Conservation (phyloP, 1,140 invertebrate genomes). For the Drosophila jambulina region DNA sequence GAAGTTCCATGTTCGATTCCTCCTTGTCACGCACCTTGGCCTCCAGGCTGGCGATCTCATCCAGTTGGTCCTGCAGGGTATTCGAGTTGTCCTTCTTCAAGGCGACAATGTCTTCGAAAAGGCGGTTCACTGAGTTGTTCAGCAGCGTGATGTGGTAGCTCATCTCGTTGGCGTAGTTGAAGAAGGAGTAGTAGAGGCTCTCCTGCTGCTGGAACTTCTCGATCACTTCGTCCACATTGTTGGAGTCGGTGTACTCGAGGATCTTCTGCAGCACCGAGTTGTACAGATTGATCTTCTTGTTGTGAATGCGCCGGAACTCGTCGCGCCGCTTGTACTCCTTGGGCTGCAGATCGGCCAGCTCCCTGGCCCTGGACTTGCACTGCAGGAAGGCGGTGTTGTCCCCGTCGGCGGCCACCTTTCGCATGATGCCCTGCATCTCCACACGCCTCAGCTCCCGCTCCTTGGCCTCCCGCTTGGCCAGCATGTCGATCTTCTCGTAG, state of each 20-base stretch:
- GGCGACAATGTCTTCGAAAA: constrained; percentile 68
- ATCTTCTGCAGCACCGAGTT: constrained; percentile 75
- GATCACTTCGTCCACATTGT: constrained; percentile 67
- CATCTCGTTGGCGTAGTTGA: constrained; percentile 81
- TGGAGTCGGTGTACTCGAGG: constrained; percentile 60
- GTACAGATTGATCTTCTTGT: constrained; percentile 74
- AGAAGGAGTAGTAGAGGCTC: constrained; percentile 77
- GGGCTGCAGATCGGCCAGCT: constrained; percentile 69
- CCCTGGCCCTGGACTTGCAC: constrained; percentile 60
- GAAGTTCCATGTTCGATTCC: constrained; percentile 53
- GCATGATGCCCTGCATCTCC: constrained; percentile 76
- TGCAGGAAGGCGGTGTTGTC: constrained; percentile 70
- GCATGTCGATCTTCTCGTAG: constrained; percentile 71
- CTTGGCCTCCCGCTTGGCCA: constrained; percentile 62
- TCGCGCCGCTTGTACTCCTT: constrained; percentile 72
- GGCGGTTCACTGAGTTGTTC: constrained; percentile 74
- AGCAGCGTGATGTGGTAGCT: constrained; percentile 75
- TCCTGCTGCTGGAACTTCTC: constrained; percentile 77
- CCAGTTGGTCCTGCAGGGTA: constrained; percentile 57
- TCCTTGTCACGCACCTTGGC: constrained; percentile 49
- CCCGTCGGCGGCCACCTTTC: constrained; percentile 73
- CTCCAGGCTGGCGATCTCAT: constrained; percentile 60
- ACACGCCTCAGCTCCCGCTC: constrained; percentile 64
- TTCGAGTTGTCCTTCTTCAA: constrained; percentile 67
- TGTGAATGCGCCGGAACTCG: constrained; percentile 63